Base-by-base conservation (phyloP, 2,888 invertebrate species). In the Limnephilus rhombicus region DNA sequence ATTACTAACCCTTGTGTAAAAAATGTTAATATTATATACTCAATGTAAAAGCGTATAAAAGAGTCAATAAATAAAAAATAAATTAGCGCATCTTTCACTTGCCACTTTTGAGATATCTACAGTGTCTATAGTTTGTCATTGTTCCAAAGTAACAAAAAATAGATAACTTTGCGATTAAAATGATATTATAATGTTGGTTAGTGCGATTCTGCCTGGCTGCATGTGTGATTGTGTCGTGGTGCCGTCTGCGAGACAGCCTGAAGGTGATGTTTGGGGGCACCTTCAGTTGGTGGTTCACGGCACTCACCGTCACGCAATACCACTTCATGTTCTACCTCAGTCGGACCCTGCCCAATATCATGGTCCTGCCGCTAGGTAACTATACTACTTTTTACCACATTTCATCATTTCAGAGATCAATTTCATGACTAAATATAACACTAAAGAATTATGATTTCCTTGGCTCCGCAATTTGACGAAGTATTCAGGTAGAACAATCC, bases 321-420 rank as follows among this genome's bases (percentile, higher is more conserved):
- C 99, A 99, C 96, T 99, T 99, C 95, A 98, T 99, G 97, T 99
- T 99, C 95, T 99, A 99, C 95, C 97, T 98, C 95, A 98, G 98
- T 94, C 97, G 99, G 93, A 98, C 99, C 18, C 96, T 99, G 94
- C 99, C 99, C 91, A 99, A 99, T 95, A 98, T 98, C 68, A 98
- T 99, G 97, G 99, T 98, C 81, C 95, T 99, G 94, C 98, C 98
- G 90, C 95, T 99, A 94, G 99, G 99, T 99, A 92, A 91, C 90
- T 37, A 89, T 89, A 9, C n/a, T 68, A n/a, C 68, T 9, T 68
- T 68, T n/a, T 68, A 68, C 68, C 5, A 7, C 7, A 68, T 68
- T 41, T 41, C 41, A 9, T 24, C 9, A 24, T 68, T 68, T 68
- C 53, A 3, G 49, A 49, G 49, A 15, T 45, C 45, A 45, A 45